Conservation (phyloP, 1,140 invertebrate species). For the Zaprionus ghesquierei region DNA sequence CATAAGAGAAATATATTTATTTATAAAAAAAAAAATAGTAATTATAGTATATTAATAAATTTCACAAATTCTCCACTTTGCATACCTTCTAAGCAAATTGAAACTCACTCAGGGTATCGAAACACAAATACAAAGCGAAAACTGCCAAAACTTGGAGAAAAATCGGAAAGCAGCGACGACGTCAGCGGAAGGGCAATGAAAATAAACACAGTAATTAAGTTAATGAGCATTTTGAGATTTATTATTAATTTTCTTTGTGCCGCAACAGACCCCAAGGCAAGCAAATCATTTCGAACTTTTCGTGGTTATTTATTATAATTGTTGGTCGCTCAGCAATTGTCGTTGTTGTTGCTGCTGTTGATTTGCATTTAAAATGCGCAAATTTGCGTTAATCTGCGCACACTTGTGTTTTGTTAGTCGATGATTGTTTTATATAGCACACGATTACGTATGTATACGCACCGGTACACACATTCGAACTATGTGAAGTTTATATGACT, state of each 20-base stretch:
- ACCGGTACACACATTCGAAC: not conserved
- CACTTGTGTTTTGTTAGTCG: conserved; percentile 12
- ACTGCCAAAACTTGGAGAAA: conserved; percentile 26
- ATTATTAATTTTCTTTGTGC: conserved; percentile 79
- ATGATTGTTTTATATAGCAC: conserved; percentile 23
- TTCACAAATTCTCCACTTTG: too few species aligned
- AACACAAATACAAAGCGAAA: conserved; percentile 24
- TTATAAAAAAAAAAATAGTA: too few species aligned
- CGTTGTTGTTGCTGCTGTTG: conserved; percentile 24
- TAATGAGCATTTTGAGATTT: conserved; percentile 82
- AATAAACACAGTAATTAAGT: conserved; percentile 82
- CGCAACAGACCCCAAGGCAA: conserved; percentile 4
- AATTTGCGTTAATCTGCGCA: conserved; percentile 65
- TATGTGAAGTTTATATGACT: conserved; percentile 26
- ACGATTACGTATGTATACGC: not conserved
- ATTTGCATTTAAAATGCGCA: conserved; percentile 72
- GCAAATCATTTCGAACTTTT: conserved; percentile 60
- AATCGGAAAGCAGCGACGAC: conserved; percentile 29
- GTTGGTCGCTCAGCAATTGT: conserved; percentile 42
- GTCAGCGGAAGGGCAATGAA: conserved; percentile 76
- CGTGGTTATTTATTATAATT: conserved; percentile 73
- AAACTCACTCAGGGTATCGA: not conserved
- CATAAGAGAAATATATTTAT: too few species aligned
- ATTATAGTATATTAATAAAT: not conserved
- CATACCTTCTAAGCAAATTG: not conserved